Percentiles rank a stretch among this genome's conserved stretches.
Evolutionary conservation across 1,140 invertebrate genomes (phyloP).

Genomic region (Zaprionus camerounensis): DNA sequence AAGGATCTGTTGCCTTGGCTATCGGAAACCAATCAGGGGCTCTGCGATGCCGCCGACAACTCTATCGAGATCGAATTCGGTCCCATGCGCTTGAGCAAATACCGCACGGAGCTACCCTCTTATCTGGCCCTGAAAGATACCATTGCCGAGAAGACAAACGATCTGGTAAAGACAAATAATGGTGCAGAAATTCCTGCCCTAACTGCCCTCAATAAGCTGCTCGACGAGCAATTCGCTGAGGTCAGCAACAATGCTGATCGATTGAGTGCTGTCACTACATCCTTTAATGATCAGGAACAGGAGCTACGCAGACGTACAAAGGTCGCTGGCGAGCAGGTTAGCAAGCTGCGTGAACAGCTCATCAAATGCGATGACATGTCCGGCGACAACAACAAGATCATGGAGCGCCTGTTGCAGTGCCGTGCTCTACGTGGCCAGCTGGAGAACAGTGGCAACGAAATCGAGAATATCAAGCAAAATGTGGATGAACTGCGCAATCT

Average conservation of each 20-base stretch:
- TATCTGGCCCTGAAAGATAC: slow-evolving; percentile 91
- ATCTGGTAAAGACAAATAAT: slow-evolving; percentile 92
- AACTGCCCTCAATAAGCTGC: slow-evolving; percentile 87
- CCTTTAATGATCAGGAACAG: slow-evolving; percentile 90
- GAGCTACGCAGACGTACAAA: slow-evolving; percentile 90
- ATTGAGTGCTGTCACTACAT: slow-evolving; percentile 89
- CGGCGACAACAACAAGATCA: slow-evolving; percentile 93
- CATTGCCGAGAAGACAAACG: slow-evolving; percentile 91
- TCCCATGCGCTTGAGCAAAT: slow-evolving; percentile 91
- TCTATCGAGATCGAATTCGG: slow-evolving; percentile 92
- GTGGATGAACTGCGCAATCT: slow-evolving; percentile 90
- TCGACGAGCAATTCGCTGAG: slow-evolving; percentile 92
- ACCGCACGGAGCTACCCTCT: slow-evolving; percentile 93
- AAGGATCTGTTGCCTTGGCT: slow-evolving; percentile 94
- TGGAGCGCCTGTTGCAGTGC: slow-evolving; percentile 91
- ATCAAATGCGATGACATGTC: slow-evolving; percentile 96
- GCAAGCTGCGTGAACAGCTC: slow-evolving; percentile 92
- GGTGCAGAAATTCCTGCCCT: slow-evolving; percentile 89
- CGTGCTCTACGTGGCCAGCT: slow-evolving; percentile 89
- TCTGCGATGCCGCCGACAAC: slow-evolving; percentile 90
- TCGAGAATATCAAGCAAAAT: slow-evolving; percentile 88
- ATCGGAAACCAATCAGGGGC: slow-evolving; percentile 90
- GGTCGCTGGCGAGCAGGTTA: slow-evolving; percentile 88
- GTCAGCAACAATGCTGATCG: slow-evolving; percentile 90
- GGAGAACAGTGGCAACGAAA: slow-evolving; percentile 87